Base-by-base conservation (phyloP, 2,888 invertebrate genomes). In the Girardia tigrina region DNA sequence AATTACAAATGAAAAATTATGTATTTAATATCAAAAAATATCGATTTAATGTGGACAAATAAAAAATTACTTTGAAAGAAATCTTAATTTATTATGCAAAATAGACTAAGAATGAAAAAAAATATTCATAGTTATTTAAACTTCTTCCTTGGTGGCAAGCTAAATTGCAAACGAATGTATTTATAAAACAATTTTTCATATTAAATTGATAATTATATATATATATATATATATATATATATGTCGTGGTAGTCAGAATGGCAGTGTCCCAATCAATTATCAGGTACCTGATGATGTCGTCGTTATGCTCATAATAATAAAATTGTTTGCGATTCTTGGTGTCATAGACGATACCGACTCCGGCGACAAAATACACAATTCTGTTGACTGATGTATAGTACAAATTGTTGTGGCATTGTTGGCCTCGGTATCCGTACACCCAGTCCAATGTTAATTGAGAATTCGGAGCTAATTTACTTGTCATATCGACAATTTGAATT, bases 321-420 rank as follows among this genome's bases (percentile, higher is more conserved):
- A 80, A 78, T 77, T 85, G 85, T 42, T 80, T 81, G 75, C 82
- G 80, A 29, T 83, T 81, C 23, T 80, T 78, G 20, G 80, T 78
- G 77, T 83, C 83, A 79, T 83, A 84, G 76, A 85, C 84, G 71
- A 85, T 82, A 4, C 83, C 85, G 8, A 85, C 84, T 76, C 83
- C 85, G 74, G 85, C 85, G n/a, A 84, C 85, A 79, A 85, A 85
- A 80, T 83, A 85, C n/a, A 84, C 83, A 16, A 85, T 78, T 75
- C 84, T 82, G 77, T 82, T 82, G 56, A 80, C 79, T 42, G 80
- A 81, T n/a, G 81, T 84, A 79, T 83, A 82, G 76, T 79, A 81
- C 28, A 85, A 78, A 78, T 85, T 85, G 78, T 83, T 85, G 70
- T 84, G 80, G 79, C 84, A 85, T 71, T 84, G 83, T 74, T 84